Evolutionary conservation across 2,888 invertebrate genomes (phyloP), one percentile per base, ranked within the genome.

Genomic region (Lithophane semibrunnea): DNA sequence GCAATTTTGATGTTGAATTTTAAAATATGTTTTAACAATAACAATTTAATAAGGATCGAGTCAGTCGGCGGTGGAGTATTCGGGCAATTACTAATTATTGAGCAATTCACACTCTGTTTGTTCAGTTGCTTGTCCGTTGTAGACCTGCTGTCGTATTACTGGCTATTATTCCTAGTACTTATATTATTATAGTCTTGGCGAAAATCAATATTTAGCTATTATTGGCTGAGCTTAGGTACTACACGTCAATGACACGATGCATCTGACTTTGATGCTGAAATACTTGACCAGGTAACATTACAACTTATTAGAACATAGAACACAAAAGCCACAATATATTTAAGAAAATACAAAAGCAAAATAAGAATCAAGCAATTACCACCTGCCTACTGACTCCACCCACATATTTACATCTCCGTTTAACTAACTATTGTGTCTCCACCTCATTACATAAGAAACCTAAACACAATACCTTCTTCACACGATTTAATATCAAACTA

Each of bases 391-490:
- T 47, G n/a, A 12, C 18, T 0, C 2, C 49, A 37, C 24, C 12
- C 3, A 52, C 54, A n/a, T 47, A 60, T 12, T 60, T 60, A 66
- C 18, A 5, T 24, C 7, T 8, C 24, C 52, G 13, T 60, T 60
- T 47, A 54, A 66, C 79, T 52, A 52, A 65, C 65, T 2, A 29
- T 66, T 60, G 70, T 58, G 44, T 74, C 37, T 68, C 54, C 56
- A 58, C 13, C 8, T 60, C 54, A 7, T 69, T n/a, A 54, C 24
- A 44, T 37, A 81, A 70, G 60, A 47, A 58, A 44, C 7, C 65
- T 12, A n/a, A 13, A 21, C 65, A 80, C 69, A 80, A 80, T 56
- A 18, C 42, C 42, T 56, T 67, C 49, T 75, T 80, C 81, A 49
- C 80, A 81, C 70, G 56, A 60, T 81, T 70, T 61, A 61, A 60